A percentile compares a stretch with the other conserved stretches of the same genome.
Evolutionary conservation across 2,797 vertebrate species (phyloP).

Genomic region (Coreius guichenoti): DNA sequence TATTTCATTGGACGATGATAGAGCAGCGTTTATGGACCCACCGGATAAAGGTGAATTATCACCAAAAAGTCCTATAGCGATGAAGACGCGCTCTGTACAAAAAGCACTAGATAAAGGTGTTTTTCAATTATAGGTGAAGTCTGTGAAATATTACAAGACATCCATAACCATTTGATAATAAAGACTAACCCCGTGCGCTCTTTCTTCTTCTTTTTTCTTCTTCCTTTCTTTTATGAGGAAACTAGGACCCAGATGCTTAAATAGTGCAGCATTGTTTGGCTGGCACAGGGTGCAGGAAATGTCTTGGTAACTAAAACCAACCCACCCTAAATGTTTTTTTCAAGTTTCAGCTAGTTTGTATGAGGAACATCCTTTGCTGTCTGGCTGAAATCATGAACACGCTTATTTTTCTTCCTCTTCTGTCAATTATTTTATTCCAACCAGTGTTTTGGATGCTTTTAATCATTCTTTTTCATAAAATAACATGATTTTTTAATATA

Average conservation of each 20-base stretch:
- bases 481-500: background rate
- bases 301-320: constrained; percentile 30
- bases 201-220: background rate
- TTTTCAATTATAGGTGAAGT: background rate
- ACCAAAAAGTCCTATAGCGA: background rate
- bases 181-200: background rate
- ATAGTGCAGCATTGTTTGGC: constrained; percentile 3
- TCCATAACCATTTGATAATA: background rate
- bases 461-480: background rate
- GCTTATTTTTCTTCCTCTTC: background rate
- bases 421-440: background rate
- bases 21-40: background rate
- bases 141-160: constrained; percentile 7
- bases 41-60: constrained; percentile 31
- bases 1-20: constrained; percentile 69
- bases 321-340: constrained; percentile 9
- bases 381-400: background rate
- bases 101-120: background rate
- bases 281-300: constrained; percentile 33
- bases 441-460: background rate
- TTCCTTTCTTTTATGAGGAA: constrained; percentile 32
- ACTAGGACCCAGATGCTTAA: constrained; percentile 21
- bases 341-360: constrained; percentile 45
- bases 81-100: background rate
- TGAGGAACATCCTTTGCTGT: constrained; percentile 16